Evolutionary conservation across 1,140 invertebrate genomes (phyloP), one percentile per base, ranked within the genome.

Genomic region (Stegodyphus mimosarum): DNA sequence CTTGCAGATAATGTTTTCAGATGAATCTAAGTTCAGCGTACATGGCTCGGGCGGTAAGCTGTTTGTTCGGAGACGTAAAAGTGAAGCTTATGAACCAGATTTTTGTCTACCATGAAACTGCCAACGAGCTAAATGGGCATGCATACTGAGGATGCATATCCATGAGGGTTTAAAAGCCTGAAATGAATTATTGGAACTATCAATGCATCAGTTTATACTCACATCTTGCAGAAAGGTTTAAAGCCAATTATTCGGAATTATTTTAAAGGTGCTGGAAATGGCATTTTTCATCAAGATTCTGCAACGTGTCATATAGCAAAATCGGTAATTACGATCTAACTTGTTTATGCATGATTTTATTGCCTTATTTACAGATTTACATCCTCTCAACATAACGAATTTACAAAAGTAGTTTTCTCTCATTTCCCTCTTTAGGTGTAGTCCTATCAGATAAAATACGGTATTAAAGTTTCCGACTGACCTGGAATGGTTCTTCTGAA

Each of bases 1-100:
- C 72, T n/a, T n/a, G n/a, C n/a, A n/a, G n/a, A 17, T 74, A 15
- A 72, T 69, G 6, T 72, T 72, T 72, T 72, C 49, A 49, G 72
- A 74, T 53, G 49, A 74, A 74, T 74, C 72, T 7, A 74, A 74
- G 13, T 74, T 74, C 51, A 74, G n/a, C 72, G 6, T 74, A 55
- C 50, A 55, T 53, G 71, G 51, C 11, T 73, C 50, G 15, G 50
- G 53, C 15, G 52, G 5, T 53, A 53, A 74, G 72, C 49, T 52
- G 51, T n/a, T 53, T 53, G 4, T 74, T 74, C 6, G 51, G 72
- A 15, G 49, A 17, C 72, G 50, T 33, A 53, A 52, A 53, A 74
- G 49, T 51, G 15, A 74, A 72, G 48, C 70, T 50, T 72, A 53
- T 53, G 5, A 51, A 10, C 6, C 50, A 72, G 70, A 72, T 13